Conservation (phyloP, 2,797 vertebrate species). For the Poecilia wingei region DNA sequence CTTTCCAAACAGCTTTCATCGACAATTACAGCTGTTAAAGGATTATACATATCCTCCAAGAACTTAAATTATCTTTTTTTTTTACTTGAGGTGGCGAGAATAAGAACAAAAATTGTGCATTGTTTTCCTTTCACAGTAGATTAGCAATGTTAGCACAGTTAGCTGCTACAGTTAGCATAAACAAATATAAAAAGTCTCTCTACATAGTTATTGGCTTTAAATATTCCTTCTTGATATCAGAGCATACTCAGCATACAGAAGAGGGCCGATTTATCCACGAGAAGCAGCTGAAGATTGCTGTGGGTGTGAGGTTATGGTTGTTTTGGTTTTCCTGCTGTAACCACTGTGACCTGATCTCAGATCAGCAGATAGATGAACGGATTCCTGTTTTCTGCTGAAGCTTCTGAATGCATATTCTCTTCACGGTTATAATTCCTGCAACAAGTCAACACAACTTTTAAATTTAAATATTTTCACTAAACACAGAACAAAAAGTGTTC, state of each 20-base stretch:
- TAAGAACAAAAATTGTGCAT: background rate
- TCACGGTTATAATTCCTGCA: background rate
- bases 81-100: background rate
- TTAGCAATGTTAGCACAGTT: background rate
- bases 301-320: background rate
- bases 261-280: background rate
- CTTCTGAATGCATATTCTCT: background rate
- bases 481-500: background rate
- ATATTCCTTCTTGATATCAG: background rate
- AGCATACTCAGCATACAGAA: background rate
- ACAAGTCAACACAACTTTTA: background rate
- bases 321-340: background rate
- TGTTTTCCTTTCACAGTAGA: background rate
- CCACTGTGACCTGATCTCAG: background rate
- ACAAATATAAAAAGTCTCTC: background rate
- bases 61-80: background rate
- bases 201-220: background rate
- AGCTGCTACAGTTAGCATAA: background rate
- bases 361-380: background rate
- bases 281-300: background rate
- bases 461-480: background rate
- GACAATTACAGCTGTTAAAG: background rate
- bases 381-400: background rate
- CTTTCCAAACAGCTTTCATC: background rate
- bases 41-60: background rate